A percentile compares a stretch with the other conserved stretches of the same genome.
These are phyloP conservation scores for Steinernema feltiae DNA, from an alignment of 1,140 invertebrate genomes.

Conservation along the genomic window DNA sequence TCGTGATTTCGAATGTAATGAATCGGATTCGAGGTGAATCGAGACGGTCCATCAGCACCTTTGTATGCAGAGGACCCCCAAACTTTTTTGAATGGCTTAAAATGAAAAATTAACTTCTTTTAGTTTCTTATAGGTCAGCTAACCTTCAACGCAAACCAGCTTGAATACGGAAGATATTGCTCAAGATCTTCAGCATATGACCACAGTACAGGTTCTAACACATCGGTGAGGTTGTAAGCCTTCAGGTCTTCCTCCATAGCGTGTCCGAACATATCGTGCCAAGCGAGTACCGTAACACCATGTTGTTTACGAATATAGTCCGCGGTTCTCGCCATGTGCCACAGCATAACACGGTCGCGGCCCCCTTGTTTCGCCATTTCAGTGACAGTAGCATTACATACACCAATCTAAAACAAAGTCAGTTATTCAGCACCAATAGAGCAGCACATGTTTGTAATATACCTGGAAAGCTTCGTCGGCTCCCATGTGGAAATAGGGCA, in stretches of 20 bases:
- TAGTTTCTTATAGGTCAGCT: conserved; percentile 5
- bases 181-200: conserved; percentile 56
- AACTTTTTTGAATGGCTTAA: conserved; percentile 69
- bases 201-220: conserved; percentile 54
- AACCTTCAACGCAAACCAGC: conserved; percentile 48
- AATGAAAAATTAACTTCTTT: conserved; percentile 9
- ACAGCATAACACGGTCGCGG: conserved; percentile 39
- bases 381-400: conserved; percentile 47
- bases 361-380: conserved; percentile 38
- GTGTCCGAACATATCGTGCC: conserved; percentile 53
- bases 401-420: conserved; percentile 46
- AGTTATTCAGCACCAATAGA: background rate
- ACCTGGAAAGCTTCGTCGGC: conserved; percentile 60
- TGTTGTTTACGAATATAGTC: conserved; percentile 45
- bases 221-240: conserved; percentile 37
- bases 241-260: conserved; percentile 29
- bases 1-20: conserved; percentile 53
- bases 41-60: conserved; percentile 40
- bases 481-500: conserved; percentile 61
- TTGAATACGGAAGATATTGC: conserved; percentile 47
- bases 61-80: conserved; percentile 35
- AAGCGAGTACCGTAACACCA: conserved; percentile 48
- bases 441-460: background rate
- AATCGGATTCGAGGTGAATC: background rate
- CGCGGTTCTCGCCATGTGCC: conserved; percentile 50